Percentiles rank a stretch among this genome's conserved stretches.
Evolutionary conservation across 2,113 vertebrate species (phyloP).

Genomic region (Zingel zingel): DNA sequence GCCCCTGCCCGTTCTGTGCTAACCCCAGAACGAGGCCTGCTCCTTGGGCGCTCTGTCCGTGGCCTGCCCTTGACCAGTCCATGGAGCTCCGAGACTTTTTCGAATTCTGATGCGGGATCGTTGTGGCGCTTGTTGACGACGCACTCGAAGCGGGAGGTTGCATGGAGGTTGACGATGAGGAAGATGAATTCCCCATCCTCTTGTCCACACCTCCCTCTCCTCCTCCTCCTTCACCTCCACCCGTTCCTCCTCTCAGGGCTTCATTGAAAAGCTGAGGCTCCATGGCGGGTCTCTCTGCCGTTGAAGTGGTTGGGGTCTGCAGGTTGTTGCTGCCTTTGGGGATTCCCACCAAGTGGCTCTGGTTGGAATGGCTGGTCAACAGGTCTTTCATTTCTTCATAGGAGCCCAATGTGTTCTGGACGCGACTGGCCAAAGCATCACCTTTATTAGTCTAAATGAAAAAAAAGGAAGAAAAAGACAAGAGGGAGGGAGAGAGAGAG

Average conservation of each 20-base stretch:
- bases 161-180: slow-evolving; percentile 80
- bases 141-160: slow-evolving; percentile 77
- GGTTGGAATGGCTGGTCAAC: slow-evolving; percentile 94
- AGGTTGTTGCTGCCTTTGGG: slow-evolving; percentile 89
- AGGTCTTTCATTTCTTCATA: slow-evolving; percentile 98
- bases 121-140: slow-evolving; percentile 26
- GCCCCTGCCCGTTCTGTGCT: slow-evolving; percentile 78
- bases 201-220: slow-evolving; percentile 57
- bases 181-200: slow-evolving; percentile 47
- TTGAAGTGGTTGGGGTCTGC: slow-evolving; percentile 83
- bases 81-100: slow-evolving; percentile 88
- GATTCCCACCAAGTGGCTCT: slow-evolving; percentile 97
- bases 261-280: slow-evolving; percentile 88
- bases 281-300: slow-evolving; percentile 71
- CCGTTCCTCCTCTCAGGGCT: slow-evolving; percentile 52
- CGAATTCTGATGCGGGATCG: slow-evolving; percentile 84
- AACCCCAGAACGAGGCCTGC: slow-evolving; percentile 76
- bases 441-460: slow-evolving; percentile 92
- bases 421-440: slow-evolving; percentile 93
- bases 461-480: slow-evolving; percentile 32
- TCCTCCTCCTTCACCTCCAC: slow-evolving; percentile 38
- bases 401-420: slow-evolving; percentile 95
- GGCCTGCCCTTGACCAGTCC: slow-evolving; percentile 89
- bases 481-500: slow-evolving; percentile 31
- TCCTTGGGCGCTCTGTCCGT: slow-evolving; percentile 79